Base-by-base conservation (phyloP, 2,888 invertebrate species). In the Caenorhabditis auriculariae region DNA sequence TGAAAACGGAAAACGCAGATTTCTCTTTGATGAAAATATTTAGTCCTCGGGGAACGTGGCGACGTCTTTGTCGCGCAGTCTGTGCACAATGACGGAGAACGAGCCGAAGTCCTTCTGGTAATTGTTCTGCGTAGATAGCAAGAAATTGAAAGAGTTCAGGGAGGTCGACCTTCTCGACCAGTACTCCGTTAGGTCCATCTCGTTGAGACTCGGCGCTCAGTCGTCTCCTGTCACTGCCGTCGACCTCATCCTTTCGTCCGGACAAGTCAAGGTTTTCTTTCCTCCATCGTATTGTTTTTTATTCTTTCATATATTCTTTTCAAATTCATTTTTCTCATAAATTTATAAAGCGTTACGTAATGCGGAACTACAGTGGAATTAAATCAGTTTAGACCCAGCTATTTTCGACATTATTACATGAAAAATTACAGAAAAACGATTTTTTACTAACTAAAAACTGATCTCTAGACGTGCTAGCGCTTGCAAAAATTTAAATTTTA, bases 141-240 rank as follows among this genome's bases (percentile, higher is more conserved):
- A 32, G 35, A 12, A 12, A 12, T 32, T 47, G 12, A 15, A 9
- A 45, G 2, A 7, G 41, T 54, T 24, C 29, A 68, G 68, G 70
- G 70, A 67, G 49, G 71, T 71, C n/a, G 71, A 71, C 46, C 48
- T 71, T 2, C 51, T 69, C 0, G 69, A 66, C 1, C 60, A 58
- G n/a, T 69, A 69, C 32, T 60, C 63, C 5, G 63, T 71, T 4
- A 57, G 60, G 15, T 61, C 61, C 2, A 46, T 71, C 15, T 55
- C 57, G 4, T 46, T 68, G 27, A 49, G 60, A 37, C 38, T 66
- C 24, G 72, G 69, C 2, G 27, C 50, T 2, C 66, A 66, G 24
- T 64, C 72, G 3, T 62, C 66, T 1, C 48, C 52, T 23, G 60
- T 72, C 7, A 41, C 47, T 21, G 41, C 61, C 0, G 54, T 72